Base-by-base conservation (phyloP, 2,888 invertebrate genomes). In the Plebejus argus region DNA sequence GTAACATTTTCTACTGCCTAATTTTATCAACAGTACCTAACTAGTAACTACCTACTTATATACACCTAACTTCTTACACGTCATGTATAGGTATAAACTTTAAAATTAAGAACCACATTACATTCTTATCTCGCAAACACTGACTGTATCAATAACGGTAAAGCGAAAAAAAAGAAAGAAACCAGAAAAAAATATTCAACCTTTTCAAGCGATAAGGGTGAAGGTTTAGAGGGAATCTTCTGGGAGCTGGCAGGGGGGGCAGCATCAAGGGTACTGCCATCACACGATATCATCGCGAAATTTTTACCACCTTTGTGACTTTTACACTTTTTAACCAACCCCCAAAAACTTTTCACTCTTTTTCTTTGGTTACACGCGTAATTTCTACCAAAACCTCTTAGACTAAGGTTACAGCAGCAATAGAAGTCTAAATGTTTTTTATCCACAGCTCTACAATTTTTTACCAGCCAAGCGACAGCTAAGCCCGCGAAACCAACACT, bases 171-270 rank as follows among this genome's bases (percentile, higher is more conserved):
- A 61, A 33, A 66, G 23, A 3, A 20, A 61, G 23, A 10, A 8
- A 23, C 15, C 45, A 45, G 10, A 28, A 15, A 18, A 53, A 35
- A 76, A 49, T 76, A 10, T 70, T 84, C 82, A 84, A 92, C 93
- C 93, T 93, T 90, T 89, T 91, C 84, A 89, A 79, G 85, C 87
- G 87, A 86, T 91, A 93, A 45, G 93, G 94, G 84, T 93, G 92
- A 79, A 91, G 86, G 79, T 85, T 86, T 28, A 93, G 81, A 74
- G 89, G 89, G 79, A 89, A 90, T 82, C 89, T 87, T 85, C 91
- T 87, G 76, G 90, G 90, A 79, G 83, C 83, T 79, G 93, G 93
- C 85, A 93, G 85, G 82, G 91, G 92, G 82, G 94, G 94, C 84
- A 94, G 89, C 83, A 88, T 90, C 80, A 93, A 84, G 83, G 88